Conservation (phyloP, 2,797 vertebrate genomes). For the Scomberomorus guttatus region DNA sequence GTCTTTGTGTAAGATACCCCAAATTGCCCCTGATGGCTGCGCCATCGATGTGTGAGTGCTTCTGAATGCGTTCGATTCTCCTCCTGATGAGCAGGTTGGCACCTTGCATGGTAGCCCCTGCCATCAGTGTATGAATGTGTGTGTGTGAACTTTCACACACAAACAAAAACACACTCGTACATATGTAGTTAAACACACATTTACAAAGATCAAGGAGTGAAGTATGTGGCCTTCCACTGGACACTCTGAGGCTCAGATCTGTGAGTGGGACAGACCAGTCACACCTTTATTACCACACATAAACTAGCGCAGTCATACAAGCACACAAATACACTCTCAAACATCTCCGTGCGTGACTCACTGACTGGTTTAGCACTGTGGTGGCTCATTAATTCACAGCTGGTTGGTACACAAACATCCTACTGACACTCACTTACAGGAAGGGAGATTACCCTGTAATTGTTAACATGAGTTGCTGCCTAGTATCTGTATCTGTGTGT, state of each 20-base stretch:
- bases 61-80: too few species aligned
- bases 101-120: too few species aligned
- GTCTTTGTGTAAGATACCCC: too few species aligned
- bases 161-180: not conserved
- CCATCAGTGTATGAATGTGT: too few species aligned
- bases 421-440: constrained; percentile 59
- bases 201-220: not conserved
- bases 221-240: not conserved
- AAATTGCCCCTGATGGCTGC: too few species aligned
- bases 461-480: constrained; percentile 61
- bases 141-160: not conserved
- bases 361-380: constrained; percentile 8
- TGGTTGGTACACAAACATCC: constrained; percentile 60
- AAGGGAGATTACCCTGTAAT: constrained; percentile 64
- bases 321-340: constrained; percentile 13
- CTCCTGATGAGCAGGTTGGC: too few species aligned
- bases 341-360: constrained; percentile 44
- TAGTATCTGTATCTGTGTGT: constrained; percentile 9
- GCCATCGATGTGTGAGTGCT: too few species aligned
- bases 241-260: not conserved
- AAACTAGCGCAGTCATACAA: not conserved
- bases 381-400: constrained; percentile 60
- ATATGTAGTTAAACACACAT: not conserved
- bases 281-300: not conserved
- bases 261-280: not conserved